Evolutionary conservation across 2,797 vertebrate genomes (phyloP).

Genomic region (Pipistrellus nathusii): DNA sequence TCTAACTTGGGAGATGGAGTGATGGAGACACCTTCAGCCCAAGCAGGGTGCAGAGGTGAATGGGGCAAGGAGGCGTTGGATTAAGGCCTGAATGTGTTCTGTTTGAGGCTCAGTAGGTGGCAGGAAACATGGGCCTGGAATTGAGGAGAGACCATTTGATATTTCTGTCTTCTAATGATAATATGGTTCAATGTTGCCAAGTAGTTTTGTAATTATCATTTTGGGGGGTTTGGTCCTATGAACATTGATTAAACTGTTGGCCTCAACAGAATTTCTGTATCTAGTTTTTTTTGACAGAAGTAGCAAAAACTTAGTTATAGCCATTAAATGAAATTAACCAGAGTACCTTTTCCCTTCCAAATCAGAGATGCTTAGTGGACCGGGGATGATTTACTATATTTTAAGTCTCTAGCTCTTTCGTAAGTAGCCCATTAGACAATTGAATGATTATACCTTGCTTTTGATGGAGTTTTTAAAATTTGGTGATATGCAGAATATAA

Average conservation of each 20-base stretch:
- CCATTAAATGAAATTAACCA: not conserved
- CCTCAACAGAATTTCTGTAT: not conserved
- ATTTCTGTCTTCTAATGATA: conserved; percentile 1
- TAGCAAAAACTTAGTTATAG: not conserved
- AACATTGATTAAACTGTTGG: not conserved
- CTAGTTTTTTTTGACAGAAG: not conserved
- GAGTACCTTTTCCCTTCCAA: not conserved
- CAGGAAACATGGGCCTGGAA: not conserved
- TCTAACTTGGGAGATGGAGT: not conserved
- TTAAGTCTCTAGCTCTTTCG: not conserved
- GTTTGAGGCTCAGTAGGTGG: not conserved
- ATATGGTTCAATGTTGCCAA: not conserved
- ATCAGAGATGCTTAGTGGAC: not conserved
- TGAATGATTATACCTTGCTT: not conserved
- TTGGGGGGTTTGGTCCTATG: not conserved
- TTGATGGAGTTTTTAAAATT: not conserved
- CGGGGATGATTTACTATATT: not conserved
- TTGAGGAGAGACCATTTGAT: not conserved
- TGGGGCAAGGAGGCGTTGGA: not conserved
- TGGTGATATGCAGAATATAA: not conserved
- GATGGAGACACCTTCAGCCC: not conserved
- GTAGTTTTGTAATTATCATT: conserved; percentile 16
- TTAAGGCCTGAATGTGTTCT: not conserved
- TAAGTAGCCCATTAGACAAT: not conserved
- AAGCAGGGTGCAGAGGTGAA: not conserved